These are phyloP conservation scores for Geopemphigus sp. DNA, from an alignment of 1,140 invertebrate genomes.

Conservation along the genomic window DNA sequence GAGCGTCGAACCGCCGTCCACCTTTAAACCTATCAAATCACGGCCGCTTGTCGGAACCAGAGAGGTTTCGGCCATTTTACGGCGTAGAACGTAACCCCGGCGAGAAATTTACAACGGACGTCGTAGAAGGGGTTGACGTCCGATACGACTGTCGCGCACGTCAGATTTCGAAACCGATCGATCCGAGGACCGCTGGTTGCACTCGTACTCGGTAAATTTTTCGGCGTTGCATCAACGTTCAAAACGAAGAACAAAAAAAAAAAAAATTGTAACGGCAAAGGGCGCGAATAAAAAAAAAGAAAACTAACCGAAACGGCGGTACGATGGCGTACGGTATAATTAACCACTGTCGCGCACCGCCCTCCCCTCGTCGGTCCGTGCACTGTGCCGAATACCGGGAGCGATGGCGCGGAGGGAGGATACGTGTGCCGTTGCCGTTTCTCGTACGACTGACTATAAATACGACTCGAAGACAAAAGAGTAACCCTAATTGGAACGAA, in stretches of 20 bases:
- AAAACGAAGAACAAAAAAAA: not conserved
- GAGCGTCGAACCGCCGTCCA: no score
- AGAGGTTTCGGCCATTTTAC: no score
- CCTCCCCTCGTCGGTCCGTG: not conserved
- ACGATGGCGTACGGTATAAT: no score
- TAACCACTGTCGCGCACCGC: not conserved
- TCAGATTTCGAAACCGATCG: not conserved
- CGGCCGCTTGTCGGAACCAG: no score
- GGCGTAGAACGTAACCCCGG: no score
- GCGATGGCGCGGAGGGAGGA: not conserved
- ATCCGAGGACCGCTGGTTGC: not conserved
- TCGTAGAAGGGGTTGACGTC: no score
- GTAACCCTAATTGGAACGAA: constrained; percentile 25
- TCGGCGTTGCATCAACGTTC: not conserved
- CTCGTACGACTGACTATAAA: not conserved
- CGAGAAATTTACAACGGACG: no score
- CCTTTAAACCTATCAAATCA: no score
- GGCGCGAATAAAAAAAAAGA: no score
- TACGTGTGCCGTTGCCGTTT: no score
- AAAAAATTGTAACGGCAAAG: not conserved
- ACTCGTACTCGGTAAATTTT: not conserved
- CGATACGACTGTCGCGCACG: not conserved
- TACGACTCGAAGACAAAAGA: not conserved
- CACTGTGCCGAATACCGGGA: no score
- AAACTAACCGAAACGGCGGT: no score